Percentiles rank a stretch among this genome's conserved stretches.
Evolutionary conservation across 2,888 invertebrate species (phyloP).

Genomic region (Syritta pipiens): DNA sequence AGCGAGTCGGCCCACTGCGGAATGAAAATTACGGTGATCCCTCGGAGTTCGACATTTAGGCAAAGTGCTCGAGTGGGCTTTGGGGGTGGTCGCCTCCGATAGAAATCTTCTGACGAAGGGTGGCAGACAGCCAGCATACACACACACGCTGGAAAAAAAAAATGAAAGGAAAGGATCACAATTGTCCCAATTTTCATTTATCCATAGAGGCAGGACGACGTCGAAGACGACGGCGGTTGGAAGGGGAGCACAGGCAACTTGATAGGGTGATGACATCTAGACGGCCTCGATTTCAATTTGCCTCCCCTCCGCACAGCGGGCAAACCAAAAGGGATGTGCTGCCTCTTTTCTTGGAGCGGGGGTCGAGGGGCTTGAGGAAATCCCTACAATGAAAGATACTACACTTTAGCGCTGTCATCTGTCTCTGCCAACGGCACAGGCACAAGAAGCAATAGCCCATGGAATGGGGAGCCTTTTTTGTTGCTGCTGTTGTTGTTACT

Average conservation of each 20-base stretch:
- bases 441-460: background rate
- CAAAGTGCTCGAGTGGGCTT: no score
- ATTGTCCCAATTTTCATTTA: slow-evolving; percentile 63
- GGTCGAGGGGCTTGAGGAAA: background rate
- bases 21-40: slow-evolving; percentile 55
- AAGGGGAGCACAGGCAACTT: slow-evolving; percentile 24
- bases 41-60: slow-evolving; percentile 53
- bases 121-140: slow-evolving; percentile 4
- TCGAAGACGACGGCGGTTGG: background rate
- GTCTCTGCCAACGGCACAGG: slow-evolving; percentile 45
- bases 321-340: background rate
- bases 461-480: slow-evolving; percentile 12
- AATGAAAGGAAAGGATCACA: slow-evolving; percentile 53
- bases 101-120: slow-evolving; percentile 39
- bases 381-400: slow-evolving; percentile 39
- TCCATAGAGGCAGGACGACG: slow-evolving; percentile 17
- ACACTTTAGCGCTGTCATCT: slow-evolving; percentile 63
- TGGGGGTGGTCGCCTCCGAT: slow-evolving; percentile 37
- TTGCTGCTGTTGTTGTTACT: slow-evolving; percentile 23
- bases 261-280: slow-evolving; percentile 68
- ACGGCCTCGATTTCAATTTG: slow-evolving; percentile 66
- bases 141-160: slow-evolving; percentile 11
- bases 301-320: background rate
- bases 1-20: slow-evolving; percentile 12
- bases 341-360: no score